Conservation (phyloP, 1,140 invertebrate species). For the Sycobia sp. region DNA sequence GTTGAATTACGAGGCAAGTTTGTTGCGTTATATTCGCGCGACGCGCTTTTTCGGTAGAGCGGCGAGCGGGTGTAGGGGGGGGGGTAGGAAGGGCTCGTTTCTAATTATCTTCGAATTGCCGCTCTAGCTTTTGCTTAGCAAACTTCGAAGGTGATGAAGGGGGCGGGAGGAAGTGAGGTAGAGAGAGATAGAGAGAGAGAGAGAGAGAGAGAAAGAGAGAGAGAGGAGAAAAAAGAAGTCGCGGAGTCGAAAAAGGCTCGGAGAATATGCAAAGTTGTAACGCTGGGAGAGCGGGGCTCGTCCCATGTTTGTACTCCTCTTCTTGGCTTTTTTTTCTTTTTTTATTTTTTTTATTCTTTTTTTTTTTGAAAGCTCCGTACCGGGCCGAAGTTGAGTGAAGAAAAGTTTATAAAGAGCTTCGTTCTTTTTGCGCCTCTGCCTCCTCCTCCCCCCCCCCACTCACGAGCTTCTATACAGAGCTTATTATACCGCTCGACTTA, state of each 20-base stretch:
- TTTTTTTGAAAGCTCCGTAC: background rate
- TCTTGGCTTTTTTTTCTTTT: background rate
- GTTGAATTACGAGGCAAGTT: slow-evolving; percentile 29
- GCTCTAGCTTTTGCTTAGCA: background rate
- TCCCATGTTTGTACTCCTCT: background rate
- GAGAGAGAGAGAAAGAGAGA: background rate
- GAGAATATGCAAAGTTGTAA: slow-evolving; percentile 12
- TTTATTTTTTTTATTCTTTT: background rate
- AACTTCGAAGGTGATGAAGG: slow-evolving; percentile 6
- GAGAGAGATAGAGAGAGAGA: no score
- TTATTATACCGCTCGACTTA: background rate
- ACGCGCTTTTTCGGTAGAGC: slow-evolving; percentile 10
- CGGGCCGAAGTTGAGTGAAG: slow-evolving; percentile 1
- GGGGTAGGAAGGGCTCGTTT: background rate
- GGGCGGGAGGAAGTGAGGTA: no score
- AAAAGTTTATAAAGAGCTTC: slow-evolving; percentile 5
- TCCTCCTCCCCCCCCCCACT: no score
- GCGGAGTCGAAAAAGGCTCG: background rate
- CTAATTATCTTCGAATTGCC: slow-evolving; percentile 26
- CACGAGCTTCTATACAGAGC: background rate
- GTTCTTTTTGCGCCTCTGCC: background rate
- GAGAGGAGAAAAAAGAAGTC: background rate
- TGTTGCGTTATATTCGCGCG: slow-evolving; percentile 12
- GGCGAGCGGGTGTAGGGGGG: no score
- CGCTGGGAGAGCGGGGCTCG: background rate